phyloP scores from a whole-genome alignment of 2,113 vertebrate species.

The Esox niger region DNA sequence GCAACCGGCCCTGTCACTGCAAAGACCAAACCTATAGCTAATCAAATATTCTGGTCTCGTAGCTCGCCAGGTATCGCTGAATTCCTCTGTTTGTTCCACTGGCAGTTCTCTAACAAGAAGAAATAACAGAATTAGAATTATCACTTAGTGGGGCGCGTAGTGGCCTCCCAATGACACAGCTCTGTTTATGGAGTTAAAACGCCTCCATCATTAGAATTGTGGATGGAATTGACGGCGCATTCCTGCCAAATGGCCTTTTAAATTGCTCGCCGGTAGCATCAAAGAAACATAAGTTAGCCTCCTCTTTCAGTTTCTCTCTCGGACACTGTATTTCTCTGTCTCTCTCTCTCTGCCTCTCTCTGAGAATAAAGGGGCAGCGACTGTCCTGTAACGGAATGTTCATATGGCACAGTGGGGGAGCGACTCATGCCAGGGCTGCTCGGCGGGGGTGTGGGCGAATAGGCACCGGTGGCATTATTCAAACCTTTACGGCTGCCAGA shows the following conservation, averaged over 20 bases:
- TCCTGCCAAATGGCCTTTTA: not conserved
- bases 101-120: slow-evolving; percentile 5
- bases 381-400: not conserved
- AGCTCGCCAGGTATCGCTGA: not conserved
- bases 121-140: slow-evolving; percentile 15
- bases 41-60: slow-evolving; percentile 6
- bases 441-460: not conserved
- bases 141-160: not conserved
- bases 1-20: not conserved
- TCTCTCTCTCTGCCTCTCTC: not conserved
- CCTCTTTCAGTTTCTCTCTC: not conserved
- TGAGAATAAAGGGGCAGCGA: not conserved
- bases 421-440: slow-evolving; percentile 1
- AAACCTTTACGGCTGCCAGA: slow-evolving; percentile 20
- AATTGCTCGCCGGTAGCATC: not conserved
- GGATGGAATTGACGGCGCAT: not conserved
- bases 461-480: slow-evolving; percentile 3
- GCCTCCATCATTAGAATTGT: slow-evolving; percentile 2
- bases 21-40: slow-evolving; percentile 10
- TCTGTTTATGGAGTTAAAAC: slow-evolving; percentile 1
- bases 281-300: not conserved
- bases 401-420: not conserved
- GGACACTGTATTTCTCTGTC: not conserved
- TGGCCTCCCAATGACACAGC: not conserved
- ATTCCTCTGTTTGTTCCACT: slow-evolving; percentile 4